phyloP scores from a whole-genome alignment of 1,140 invertebrate genomes.

The Leptonema lineaticorne region DNA sequence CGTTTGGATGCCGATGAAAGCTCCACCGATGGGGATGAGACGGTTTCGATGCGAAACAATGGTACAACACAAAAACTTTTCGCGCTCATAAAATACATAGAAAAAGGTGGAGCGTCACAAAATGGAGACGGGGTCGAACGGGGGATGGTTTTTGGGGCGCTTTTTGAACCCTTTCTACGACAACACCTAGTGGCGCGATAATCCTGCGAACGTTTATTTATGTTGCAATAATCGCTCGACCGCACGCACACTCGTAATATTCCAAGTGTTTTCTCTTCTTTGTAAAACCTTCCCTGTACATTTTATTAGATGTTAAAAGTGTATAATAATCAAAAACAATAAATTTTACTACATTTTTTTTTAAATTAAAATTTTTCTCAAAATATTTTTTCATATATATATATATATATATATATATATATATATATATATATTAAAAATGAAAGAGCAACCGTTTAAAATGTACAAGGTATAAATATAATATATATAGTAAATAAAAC shows the following conservation, averaged over 20 bases:
- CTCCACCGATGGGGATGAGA: no score
- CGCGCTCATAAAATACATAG: not conserved
- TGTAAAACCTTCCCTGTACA: no score
- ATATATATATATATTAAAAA: not conserved
- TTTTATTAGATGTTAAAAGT: not conserved
- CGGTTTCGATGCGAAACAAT: not conserved
- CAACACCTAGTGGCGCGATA: no score
- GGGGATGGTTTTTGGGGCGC: no score
- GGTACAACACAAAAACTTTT: not conserved
- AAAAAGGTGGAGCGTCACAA: no score
- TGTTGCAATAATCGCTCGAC: conserved; percentile 17
- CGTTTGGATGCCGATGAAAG: no score
- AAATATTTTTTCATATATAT: no score
- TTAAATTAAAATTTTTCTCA: not conserved
- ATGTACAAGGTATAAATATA: no score
- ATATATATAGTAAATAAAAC: no score
- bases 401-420: not conserved
- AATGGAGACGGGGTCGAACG: no score
- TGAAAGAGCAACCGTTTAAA: not conserved
- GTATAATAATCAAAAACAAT: no score
- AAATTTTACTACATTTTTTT: not conserved
- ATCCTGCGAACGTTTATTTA: not conserved
- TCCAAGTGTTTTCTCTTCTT: not conserved
- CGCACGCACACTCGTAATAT: not conserved
- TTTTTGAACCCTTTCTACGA: no score